These are phyloP conservation scores for Hyperoodon ampullatus DNA, from an alignment of 2,113 vertebrate genomes.

Conservation along the genomic window DNA sequence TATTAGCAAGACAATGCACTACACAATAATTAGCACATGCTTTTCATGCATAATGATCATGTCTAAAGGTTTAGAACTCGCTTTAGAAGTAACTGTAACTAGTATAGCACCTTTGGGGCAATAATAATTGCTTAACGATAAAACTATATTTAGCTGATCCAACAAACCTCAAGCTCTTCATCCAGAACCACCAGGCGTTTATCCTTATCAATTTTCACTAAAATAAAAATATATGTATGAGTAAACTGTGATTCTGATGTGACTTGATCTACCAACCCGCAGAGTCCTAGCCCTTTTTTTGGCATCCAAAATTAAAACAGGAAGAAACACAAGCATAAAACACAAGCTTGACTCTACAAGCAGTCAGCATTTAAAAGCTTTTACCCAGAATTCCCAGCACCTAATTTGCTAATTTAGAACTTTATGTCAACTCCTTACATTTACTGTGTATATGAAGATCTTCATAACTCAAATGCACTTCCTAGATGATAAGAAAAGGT, in stretches of 20 bases:
- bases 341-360: conserved; percentile 37
- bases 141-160: conserved; percentile 74
- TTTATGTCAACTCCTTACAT: background rate
- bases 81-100: conserved; percentile 70
- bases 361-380: background rate
- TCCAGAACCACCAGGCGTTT: conserved; percentile 95
- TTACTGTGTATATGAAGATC: background rate
- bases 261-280: background rate
- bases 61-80: conserved; percentile 75
- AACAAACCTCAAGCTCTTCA: conserved; percentile 95
- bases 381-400: background rate
- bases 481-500: background rate
- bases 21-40: background rate
- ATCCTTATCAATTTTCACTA: conserved; percentile 99
- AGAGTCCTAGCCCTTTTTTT: background rate
- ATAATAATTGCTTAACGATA: conserved; percentile 47
- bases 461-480: background rate
- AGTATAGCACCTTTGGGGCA: background rate
- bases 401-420: conserved; percentile 36
- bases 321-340: conserved; percentile 41
- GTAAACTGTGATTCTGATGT: conserved; percentile 53
- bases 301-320: conserved; percentile 50
- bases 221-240: conserved; percentile 80
- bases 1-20: conserved; percentile 23
- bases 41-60: conserved; percentile 79